phyloP scores from a whole-genome alignment of 2,888 invertebrate species.

The Brachypterus glaber region DNA sequence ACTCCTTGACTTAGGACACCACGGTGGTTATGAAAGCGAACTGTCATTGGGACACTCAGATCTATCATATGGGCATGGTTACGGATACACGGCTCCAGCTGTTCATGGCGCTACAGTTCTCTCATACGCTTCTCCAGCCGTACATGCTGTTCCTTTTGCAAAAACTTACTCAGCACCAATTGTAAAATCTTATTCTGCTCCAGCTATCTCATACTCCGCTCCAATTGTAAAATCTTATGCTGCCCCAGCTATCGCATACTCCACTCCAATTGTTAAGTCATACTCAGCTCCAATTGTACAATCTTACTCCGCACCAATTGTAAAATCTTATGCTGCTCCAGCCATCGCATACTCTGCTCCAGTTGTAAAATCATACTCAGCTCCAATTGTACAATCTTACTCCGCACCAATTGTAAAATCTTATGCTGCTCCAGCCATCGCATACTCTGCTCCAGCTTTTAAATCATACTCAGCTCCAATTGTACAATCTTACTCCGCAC shows the following conservation, averaged over 20 bases:
- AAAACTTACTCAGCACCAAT: slow-evolving; percentile 16
- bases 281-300: slow-evolving; percentile 13
- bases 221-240: slow-evolving; percentile 16
- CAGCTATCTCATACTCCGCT: slow-evolving; percentile 9
- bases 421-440: slow-evolving; percentile 9
- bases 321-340: slow-evolving; percentile 20
- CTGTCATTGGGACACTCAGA: slow-evolving; percentile 1
- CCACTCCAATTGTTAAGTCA: slow-evolving; percentile 17
- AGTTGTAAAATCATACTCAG: slow-evolving; percentile 12
- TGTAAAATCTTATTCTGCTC: slow-evolving; percentile 10
- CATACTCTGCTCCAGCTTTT: slow-evolving; percentile 3
- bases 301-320: slow-evolving; percentile 10
- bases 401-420: slow-evolving; percentile 10
- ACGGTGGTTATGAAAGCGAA: slow-evolving; percentile 9
- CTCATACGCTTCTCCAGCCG: slow-evolving; percentile 8
- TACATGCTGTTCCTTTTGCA: slow-evolving; percentile 8
- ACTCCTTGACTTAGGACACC: slow-evolving; percentile 24
- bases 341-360: slow-evolving; percentile 17
- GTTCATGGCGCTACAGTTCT: slow-evolving; percentile 6
- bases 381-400: slow-evolving; percentile 10
- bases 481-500: slow-evolving; percentile 8
- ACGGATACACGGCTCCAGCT: slow-evolving; percentile 5
- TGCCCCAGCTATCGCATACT: slow-evolving; percentile 7
- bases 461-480: slow-evolving; percentile 8
- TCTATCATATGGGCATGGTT: neutral